Base-by-base conservation (phyloP, 2,797 vertebrate genomes). In the Macrochelys suwanniensis region DNA sequence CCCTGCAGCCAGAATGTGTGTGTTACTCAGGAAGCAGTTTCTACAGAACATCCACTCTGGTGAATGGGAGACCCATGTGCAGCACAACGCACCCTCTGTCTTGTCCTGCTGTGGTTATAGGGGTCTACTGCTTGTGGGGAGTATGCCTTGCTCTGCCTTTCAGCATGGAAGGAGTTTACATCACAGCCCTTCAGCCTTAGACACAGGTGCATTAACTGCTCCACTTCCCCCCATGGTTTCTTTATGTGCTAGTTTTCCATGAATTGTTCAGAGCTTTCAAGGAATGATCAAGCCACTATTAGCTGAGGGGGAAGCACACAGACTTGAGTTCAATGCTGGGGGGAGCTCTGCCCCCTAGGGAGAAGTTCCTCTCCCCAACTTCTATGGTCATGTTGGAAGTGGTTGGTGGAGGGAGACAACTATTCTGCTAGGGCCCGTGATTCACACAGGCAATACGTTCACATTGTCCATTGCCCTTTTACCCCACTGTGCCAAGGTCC, bases 161-260 rank as follows among this genome's bases (percentile, higher is more conserved):
- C 3, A 26, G 25, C 76, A 74, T 85, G 1, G 1, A 80, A 45
- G 11, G 54, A 0, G 0, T 77, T 86, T 84, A 74, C 0, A 31
- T 8, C 56, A 56, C 37, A 59, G 1, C 12, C 3, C 1, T 21
- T 0, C 0, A 71, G 86, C 50, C 3, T 2, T 0, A 3, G 80
- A 47, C 47, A 80, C 26, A 0, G 0, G 0, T 13, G 19, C 59
- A 6, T n/a, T 0, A 0, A 4, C 82, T 78, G 2, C 0, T 68
- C 79, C 59, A 54, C 26, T 82, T 76, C 54, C 81, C 93, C 2
- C 0, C 2, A 2, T 8, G 1, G 2, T 31, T 61, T 74, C n/a
- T 1, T 7, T 71, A 17, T 65, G 23, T 49, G 8, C 28, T 76
- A 11, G 2, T 84, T 89, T 82, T 42, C 68, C 0, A 1, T 50